A percentile compares a stretch with the other conserved stretches of the same genome.
Evolutionary conservation across 2,797 vertebrate species (phyloP).

Genomic region (Rhinogobio ventralis): DNA sequence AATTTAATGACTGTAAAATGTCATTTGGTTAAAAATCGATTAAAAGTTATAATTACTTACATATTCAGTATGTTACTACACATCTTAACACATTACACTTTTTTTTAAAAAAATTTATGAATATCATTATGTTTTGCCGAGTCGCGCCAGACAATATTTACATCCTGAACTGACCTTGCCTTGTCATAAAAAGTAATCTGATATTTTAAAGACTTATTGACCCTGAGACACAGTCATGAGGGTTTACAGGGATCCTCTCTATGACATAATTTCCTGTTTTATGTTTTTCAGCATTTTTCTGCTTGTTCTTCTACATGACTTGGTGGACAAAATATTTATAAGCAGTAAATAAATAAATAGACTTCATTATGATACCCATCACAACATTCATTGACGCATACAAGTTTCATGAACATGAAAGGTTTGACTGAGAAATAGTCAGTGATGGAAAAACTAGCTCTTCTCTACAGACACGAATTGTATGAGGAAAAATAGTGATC

Average conservation of each 20-base stretch:
- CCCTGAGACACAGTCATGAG: neutral
- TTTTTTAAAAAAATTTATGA: no score
- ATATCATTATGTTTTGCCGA: neutral
- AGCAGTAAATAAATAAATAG: neutral
- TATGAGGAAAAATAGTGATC: conserved; percentile 2
- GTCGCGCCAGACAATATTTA: neutral
- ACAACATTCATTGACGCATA: neutral
- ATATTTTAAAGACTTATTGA: neutral
- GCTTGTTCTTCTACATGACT: neutral
- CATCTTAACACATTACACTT: no score
- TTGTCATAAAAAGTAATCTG: neutral
- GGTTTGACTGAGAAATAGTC: neutral
- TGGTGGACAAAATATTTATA: neutral
- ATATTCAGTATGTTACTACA: no score
- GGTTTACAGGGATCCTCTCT: neutral
- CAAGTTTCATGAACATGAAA: neutral
- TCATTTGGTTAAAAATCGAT: no score
- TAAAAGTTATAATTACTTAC: no score
- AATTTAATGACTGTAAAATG: no score
- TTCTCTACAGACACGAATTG: neutral
- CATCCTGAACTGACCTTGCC: neutral
- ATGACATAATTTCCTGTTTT: neutral
- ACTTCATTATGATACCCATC: neutral
- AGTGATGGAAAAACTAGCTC: neutral
- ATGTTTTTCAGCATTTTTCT: neutral